phyloP scores from a whole-genome alignment of 2,113 vertebrate species.

The Pelmatolapia mariae region DNA sequence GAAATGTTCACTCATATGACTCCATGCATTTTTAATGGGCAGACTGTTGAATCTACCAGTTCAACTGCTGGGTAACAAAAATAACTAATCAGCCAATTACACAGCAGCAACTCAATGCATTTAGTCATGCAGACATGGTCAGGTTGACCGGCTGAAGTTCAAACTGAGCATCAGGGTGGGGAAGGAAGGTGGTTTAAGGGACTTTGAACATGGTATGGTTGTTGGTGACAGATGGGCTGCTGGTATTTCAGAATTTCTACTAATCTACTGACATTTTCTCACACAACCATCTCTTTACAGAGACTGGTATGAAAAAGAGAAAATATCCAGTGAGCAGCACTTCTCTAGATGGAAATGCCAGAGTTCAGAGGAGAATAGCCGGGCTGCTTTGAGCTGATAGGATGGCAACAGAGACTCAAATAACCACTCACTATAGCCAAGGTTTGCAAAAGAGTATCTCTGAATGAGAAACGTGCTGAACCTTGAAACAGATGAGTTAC shows the following conservation, averaged over 20 bases:
- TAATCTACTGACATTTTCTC: neutral
- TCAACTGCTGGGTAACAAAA: neutral
- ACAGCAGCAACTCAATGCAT: neutral
- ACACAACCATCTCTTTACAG: neutral
- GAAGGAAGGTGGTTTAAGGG: neutral
- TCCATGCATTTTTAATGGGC: neutral
- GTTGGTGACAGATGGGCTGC: neutral
- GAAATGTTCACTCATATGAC: neutral
- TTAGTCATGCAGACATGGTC: neutral
- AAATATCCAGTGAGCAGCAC: neutral
- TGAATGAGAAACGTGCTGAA: neutral
- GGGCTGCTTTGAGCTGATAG: neutral
- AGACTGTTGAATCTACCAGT: neutral
- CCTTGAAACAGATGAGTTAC: neutral
- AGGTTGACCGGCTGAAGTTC: neutral
- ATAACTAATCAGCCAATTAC: neutral
- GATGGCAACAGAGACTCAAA: neutral
- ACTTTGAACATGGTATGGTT: neutral
- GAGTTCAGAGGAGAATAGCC: neutral
- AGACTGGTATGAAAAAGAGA: neutral
- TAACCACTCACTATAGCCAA: neutral
- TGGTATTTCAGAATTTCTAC: neutral
- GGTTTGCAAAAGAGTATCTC: neutral
- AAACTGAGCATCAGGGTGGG: neutral
- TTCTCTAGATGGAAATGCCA: neutral